These are phyloP conservation scores for Siphlonurus alternatus DNA, from an alignment of 2,888 invertebrate genomes.

Conservation along the genomic window DNA sequence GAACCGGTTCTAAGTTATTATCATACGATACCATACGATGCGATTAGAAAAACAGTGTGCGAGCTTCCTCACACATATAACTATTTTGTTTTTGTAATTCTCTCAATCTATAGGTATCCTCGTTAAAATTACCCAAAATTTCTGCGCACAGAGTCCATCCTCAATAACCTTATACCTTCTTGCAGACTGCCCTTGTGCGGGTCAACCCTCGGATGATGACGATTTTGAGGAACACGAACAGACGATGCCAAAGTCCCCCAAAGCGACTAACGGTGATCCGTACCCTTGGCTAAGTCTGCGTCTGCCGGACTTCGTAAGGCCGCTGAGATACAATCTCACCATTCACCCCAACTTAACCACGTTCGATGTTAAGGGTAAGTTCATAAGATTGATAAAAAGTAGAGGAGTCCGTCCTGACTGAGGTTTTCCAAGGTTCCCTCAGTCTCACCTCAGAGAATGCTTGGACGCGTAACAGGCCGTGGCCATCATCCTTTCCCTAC, in stretches of 20 bases:
- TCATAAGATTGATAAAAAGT: conserved; percentile 13
- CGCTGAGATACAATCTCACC: conserved; percentile 71
- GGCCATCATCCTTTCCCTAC: neutral
- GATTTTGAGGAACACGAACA: conserved; percentile 30
- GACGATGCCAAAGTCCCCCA: conserved; percentile 42
- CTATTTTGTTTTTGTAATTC: too few species aligned
- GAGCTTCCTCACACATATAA: too few species aligned
- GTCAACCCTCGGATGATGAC: conserved; percentile 40
- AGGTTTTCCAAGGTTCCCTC: too few species aligned
- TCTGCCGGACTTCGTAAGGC: conserved; percentile 60
- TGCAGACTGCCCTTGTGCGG: conserved; percentile 54
- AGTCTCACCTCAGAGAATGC: too few species aligned
- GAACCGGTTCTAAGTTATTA: too few species aligned
- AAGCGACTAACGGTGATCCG: conserved; percentile 54
- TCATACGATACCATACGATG: too few species aligned
- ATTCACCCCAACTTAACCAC: conserved; percentile 87
- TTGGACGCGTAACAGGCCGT: neutral
- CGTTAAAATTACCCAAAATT: too few species aligned
- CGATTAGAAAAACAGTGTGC: too few species aligned
- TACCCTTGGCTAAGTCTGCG: conserved; percentile 63
- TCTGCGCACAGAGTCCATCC: too few species aligned
- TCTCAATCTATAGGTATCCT: too few species aligned
- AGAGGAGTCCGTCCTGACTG: too few species aligned
- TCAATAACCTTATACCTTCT: too few species aligned
- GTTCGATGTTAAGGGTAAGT: conserved; percentile 65